phyloP scores from a whole-genome alignment of 2,888 invertebrate genomes.

The Acrobasis repandana region DNA sequence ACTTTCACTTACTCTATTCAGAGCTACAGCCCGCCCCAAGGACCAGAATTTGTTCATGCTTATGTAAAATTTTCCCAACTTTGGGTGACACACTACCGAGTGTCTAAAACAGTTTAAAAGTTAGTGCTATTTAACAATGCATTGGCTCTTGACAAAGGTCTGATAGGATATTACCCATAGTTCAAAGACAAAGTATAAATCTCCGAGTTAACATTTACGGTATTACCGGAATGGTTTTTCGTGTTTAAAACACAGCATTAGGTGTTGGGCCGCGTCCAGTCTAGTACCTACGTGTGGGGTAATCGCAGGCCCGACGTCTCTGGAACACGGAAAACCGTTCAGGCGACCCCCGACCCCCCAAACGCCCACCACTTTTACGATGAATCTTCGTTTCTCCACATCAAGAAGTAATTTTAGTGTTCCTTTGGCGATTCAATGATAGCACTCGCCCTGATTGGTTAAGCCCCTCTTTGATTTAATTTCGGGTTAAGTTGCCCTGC shows the following conservation, averaged over 20 bases:
- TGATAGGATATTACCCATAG: no score
- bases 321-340: slow-evolving; percentile 82
- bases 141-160: no score
- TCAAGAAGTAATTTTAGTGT: slow-evolving; percentile 83
- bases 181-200: slow-evolving; percentile 60
- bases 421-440: slow-evolving; percentile 83
- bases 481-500: slow-evolving; percentile 79
- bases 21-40: no score
- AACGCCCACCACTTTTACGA: slow-evolving; percentile 78
- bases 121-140: no score
- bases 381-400: slow-evolving; percentile 83
- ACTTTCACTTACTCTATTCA: no score
- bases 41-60: no score
- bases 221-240: slow-evolving; percentile 79
- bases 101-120: no score
- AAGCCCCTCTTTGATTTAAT: slow-evolving; percentile 83
- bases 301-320: slow-evolving; percentile 75
- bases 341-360: slow-evolving; percentile 61
- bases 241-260: slow-evolving; percentile 78
- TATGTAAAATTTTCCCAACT: no score
- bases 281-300: slow-evolving; percentile 71
- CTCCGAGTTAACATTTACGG: slow-evolving; percentile 68
- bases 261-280: slow-evolving; percentile 62
- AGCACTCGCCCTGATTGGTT: slow-evolving; percentile 82
- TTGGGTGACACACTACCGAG: no score